A percentile compares a stretch with the other conserved stretches of the same genome.
phyloP scores from a whole-genome alignment of 1,140 invertebrate genomes.

The Helicorthomorpha holstii region DNA sequence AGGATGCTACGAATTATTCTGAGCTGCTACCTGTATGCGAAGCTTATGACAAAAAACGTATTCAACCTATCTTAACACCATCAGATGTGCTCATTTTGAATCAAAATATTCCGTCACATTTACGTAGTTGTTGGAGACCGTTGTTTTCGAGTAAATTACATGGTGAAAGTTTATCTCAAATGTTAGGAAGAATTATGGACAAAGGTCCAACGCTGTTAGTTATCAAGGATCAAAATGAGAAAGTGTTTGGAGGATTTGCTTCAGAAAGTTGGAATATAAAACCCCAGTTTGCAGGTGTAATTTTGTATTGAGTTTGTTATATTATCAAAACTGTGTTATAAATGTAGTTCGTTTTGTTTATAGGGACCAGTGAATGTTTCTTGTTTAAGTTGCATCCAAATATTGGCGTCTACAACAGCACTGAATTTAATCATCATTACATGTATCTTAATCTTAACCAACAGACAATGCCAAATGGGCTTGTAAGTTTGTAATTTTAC shows the following conservation, averaged over 20 bases:
- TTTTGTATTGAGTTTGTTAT: slow-evolving; percentile 3
- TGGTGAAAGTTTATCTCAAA: neutral
- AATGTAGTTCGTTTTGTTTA: slow-evolving; percentile 11
- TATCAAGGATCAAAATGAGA: slow-evolving; percentile 48
- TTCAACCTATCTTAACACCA: neutral
- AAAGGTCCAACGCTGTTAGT: neutral
- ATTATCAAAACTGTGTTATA: no score
- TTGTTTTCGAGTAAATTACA: neutral
- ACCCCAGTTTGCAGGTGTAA: slow-evolving; percentile 43
- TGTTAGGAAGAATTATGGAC: neutral
- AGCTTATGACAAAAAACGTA: no score
- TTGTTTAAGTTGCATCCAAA: slow-evolving; percentile 61
- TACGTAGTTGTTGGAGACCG: neutral
- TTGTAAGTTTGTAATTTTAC: slow-evolving; percentile 36
- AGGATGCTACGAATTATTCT: no score
- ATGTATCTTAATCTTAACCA: slow-evolving; percentile 79
- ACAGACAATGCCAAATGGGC: slow-evolving; percentile 76
- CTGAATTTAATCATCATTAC: slow-evolving; percentile 71
- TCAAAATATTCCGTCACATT: neutral
- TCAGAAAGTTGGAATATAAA: slow-evolving; percentile 50
- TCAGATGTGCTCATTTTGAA: neutral
- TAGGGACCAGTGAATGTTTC: slow-evolving; percentile 53
- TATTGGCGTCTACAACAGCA: slow-evolving; percentile 54
- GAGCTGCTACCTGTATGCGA: no score
- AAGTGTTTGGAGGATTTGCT: slow-evolving; percentile 76